Evolutionary conservation across 2,113 vertebrate genomes (phyloP), one percentile per base, ranked within the genome.

Genomic region (Urocynchramus pylzowi): DNA sequence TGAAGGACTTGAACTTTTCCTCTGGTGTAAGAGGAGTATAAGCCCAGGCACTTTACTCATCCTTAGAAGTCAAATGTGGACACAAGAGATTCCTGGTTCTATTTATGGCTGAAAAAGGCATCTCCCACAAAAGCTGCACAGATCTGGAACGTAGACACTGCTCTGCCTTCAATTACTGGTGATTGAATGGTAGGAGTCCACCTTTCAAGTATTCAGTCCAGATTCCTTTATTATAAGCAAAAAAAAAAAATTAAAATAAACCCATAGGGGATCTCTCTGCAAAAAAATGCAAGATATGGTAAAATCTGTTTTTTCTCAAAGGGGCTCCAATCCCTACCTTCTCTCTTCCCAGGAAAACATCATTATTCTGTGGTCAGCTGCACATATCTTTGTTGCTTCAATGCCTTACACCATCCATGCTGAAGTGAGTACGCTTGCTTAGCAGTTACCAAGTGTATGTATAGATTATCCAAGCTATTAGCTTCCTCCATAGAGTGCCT

Each of bases 401-500:
- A 19, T 1, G 6, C 65, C 57, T 84, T n/a, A 18, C 7, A 3
- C 49, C 1, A 2, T 31, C 87, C 57, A 50, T 5, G 18, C 8
- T 2, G 10, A 63, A 81, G 64, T 0, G 2, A 90, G 64, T 84
- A 70, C 1, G 13, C 28, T 7, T 3, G 35, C 37, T 89, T 75
- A 39, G 76, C 91, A 56, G 52, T 63, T 60, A 57, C 9, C 63
- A 50, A 80, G 67, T 45, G 56, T 33, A 87, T 53, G 60, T 35
- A 68, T 7, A 85, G 61, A 85, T 88, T 42, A 79, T 30, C 61
- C 49, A 65, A 73, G 76, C 92, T 88, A 94, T 83, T 92, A 56
- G 82, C 93, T 95, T 92, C 71, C 84, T 93, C 63, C 78, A 68
- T 7, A 67, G 44, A 80, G 76, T 18, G 47, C 68, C 89, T 89